A percentile compares a stretch with the other conserved stretches of the same genome.
phyloP scores from a whole-genome alignment of 2,797 vertebrate species.

The Phalanger gymnotis region DNA sequence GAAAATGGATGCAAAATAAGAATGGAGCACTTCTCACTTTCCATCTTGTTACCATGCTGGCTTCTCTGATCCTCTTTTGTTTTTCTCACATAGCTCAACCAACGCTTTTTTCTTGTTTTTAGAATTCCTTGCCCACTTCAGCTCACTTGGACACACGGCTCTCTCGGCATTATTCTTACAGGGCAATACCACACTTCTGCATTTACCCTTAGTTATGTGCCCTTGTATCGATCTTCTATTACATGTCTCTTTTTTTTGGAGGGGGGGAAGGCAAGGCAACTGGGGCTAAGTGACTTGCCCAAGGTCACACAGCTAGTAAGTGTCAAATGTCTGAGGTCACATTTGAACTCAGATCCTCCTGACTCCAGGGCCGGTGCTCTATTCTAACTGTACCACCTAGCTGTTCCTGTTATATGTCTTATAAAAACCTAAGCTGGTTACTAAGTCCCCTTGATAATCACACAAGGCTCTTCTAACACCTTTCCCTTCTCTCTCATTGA shows the following conservation, averaged over 20 bases:
- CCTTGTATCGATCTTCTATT: neutral
- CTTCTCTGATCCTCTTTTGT: neutral
- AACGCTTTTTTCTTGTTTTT: neutral
- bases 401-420: no score
- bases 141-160: neutral
- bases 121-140: neutral
- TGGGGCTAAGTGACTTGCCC: no score
- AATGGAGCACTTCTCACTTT: neutral
- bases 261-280: no score
- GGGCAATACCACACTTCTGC: neutral
- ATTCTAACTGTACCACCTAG: no score
- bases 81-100: neutral
- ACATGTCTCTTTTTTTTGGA: no score
- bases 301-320: no score
- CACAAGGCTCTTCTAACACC: neutral
- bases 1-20: neutral
- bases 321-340: no score
- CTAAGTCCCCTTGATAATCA: neutral
- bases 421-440: neutral
- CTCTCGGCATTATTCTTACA: neutral
- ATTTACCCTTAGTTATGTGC: neutral
- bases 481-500: neutral
- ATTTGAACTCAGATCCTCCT: no score
- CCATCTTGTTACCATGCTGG: neutral
- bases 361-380: no score